Conservation (phyloP, 2,888 invertebrate species). For the Lacanobia oleracea region DNA sequence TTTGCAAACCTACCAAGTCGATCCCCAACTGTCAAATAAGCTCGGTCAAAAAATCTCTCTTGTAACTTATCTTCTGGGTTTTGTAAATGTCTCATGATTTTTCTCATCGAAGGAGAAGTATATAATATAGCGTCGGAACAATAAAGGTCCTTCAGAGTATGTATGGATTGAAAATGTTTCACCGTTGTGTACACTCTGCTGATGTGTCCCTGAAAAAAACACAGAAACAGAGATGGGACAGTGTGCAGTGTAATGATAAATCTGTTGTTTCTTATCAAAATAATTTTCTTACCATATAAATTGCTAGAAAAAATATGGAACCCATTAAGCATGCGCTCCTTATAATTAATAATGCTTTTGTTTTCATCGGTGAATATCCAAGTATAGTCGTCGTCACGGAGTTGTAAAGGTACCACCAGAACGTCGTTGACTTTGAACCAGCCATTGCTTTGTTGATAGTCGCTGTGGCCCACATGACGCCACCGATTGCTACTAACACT, state of each 20-base stretch:
- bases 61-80: conserved; percentile 51
- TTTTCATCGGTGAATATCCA: conserved; percentile 68
- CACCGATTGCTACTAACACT: conserved; percentile 55
- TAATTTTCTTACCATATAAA: conserved; percentile 72
- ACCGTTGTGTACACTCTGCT: conserved; percentile 76
- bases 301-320: conserved; percentile 71
- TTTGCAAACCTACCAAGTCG: conserved; percentile 53
- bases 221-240: background rate
- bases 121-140: conserved; percentile 60
- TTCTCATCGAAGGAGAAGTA: conserved; percentile 66
- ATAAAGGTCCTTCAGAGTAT: conserved; percentile 68
- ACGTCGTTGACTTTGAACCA: conserved; percentile 23
- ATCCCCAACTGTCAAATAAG: conserved; percentile 18
- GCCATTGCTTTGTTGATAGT: conserved; percentile 47
- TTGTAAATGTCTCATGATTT: conserved; percentile 59
- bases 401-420: conserved; percentile 62
- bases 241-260: no score
- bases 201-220: conserved; percentile 72
- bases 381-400: conserved; percentile 65
- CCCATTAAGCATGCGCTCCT: conserved; percentile 68
- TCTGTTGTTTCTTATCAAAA: background rate
- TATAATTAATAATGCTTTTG: conserved; percentile 62
- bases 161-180: conserved; percentile 61
- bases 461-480: conserved; percentile 67
- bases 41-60: conserved; percentile 49